Evolutionary conservation across 2,888 invertebrate species (phyloP), one percentile per base, ranked within the genome.

Genomic region (Dione juno): DNA sequence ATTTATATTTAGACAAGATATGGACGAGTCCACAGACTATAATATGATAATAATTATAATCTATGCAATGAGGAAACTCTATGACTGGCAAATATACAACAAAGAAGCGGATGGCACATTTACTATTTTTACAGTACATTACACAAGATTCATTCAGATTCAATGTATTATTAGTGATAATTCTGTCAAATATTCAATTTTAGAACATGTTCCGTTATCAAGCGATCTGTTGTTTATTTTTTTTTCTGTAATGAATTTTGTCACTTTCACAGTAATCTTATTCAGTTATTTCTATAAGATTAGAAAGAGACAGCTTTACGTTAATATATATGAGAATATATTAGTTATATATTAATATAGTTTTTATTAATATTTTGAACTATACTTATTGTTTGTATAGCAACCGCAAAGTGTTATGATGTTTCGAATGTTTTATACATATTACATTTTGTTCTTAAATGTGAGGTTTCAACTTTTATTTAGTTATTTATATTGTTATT

Each of bases 31-130:
- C 86, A 89, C 80, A 88, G 79, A 86, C 78, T 72, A 72, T 69
- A 67, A 21, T 21, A 21, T 50, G 50, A 50, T 50, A 16, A 57
- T 57, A 37, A 57, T 40, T 76, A 77, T 77, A 77, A 78, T 81
- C 80, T 82, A 80, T 79, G 78, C 72, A 70, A 78, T 77, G 79
- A 78, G 74, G 73, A 73, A 74, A 75, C 71, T 73, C 41, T 67
- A 74, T 77, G 77, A 80, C 77, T 79, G 83, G 86, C 85, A 88
- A 77, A 88, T 90, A 82, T 90, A 90, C 89, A 92, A 83, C 82
- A 84, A 88, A 76, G 77, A 88, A 92, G 88, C 87, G 85, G 89
- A 92, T 92, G 92, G 92, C 92, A 92, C 92, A 90, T 87, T 85
- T 79, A 78, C 84, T 84, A 83, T 79, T 87, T 73, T 70, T 74